Evolutionary conservation across 1,140 invertebrate genomes (phyloP).

Genomic region (Drosophila willistoni): DNA sequence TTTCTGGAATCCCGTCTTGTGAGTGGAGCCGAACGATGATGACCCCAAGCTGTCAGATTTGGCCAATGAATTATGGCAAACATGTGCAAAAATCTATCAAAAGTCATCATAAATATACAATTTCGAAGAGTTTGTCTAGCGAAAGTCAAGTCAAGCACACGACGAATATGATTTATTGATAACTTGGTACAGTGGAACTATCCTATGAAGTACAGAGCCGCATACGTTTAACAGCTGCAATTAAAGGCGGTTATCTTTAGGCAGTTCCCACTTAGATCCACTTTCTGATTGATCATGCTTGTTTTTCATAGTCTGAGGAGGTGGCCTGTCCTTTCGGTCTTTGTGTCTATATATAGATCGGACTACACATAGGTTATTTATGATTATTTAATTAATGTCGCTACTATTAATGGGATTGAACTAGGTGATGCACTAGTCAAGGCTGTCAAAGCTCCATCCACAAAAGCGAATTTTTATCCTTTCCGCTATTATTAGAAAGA

Average conservation of each 20-base stretch:
- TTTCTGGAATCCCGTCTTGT: background rate
- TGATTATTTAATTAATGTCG: conserved; percentile 60
- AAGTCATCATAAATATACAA: conserved; percentile 49
- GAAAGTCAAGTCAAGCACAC: conserved; percentile 45
- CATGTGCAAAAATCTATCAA: conserved; percentile 77
- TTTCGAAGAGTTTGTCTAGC: conserved; percentile 63
- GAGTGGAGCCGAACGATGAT: conserved; percentile 6
- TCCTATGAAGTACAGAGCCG: background rate
- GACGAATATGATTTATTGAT: conserved; percentile 60
- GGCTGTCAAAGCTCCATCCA: background rate
- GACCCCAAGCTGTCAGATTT: conserved; percentile 58
- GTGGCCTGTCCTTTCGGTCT: conserved; percentile 41
- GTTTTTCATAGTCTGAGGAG: conserved; percentile 24
- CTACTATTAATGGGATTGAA: conserved; percentile 56
- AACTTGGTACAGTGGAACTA: conserved; percentile 20
- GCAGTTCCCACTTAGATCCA: conserved; percentile 2
- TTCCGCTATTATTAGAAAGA: background rate
- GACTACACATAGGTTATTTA: conserved; percentile 30
- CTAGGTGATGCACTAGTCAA: background rate
- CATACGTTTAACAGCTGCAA: background rate
- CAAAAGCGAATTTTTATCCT: background rate
- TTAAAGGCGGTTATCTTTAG: background rate
- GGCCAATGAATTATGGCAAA: conserved; percentile 68
- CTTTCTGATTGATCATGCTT: conserved; percentile 47
- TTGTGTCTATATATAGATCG: conserved; percentile 45